phyloP scores from a whole-genome alignment of 2,888 invertebrate genomes.

The Drosophila differens region DNA sequence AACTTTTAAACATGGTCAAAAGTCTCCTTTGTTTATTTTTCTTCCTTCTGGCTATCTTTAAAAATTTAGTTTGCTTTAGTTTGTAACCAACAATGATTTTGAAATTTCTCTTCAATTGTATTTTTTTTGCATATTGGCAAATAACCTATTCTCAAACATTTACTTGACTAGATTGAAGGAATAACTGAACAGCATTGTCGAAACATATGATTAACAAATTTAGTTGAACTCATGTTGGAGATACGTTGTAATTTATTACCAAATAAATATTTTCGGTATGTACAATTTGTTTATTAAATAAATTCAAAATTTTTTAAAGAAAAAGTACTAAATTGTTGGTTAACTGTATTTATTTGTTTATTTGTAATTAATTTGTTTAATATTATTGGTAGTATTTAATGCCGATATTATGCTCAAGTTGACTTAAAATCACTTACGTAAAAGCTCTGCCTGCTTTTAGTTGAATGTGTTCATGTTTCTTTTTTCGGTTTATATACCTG shows the following conservation, averaged over 20 bases:
- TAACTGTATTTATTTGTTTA: slow-evolving; percentile 11
- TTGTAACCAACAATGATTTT: slow-evolving; percentile 23
- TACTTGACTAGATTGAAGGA: slow-evolving; percentile 13
- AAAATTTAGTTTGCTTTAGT: slow-evolving; percentile 19
- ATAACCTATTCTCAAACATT: slow-evolving; percentile 32
- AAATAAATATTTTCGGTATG: slow-evolving; percentile 24
- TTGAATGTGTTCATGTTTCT: slow-evolving; percentile 4
- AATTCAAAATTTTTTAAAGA: not conserved
- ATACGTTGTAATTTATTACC: slow-evolving; percentile 14
- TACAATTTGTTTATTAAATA: slow-evolving; percentile 30
- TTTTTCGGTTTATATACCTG: slow-evolving; percentile 38
- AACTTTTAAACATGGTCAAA: slow-evolving; percentile 45
- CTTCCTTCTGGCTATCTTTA: slow-evolving; percentile 15
- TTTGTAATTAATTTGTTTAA: slow-evolving; percentile 2
- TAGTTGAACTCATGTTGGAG: slow-evolving; percentile 39
- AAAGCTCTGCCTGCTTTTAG: slow-evolving; percentile 58
- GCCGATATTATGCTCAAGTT: slow-evolving; percentile 46
- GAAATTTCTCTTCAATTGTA: slow-evolving; percentile 1
- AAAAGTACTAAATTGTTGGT: slow-evolving; percentile 5
- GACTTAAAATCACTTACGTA: slow-evolving; percentile 62
- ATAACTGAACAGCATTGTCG: slow-evolving; percentile 41
- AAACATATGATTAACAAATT: slow-evolving; percentile 24
- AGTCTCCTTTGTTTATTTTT: slow-evolving; percentile 13
- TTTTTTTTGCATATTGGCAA: slow-evolving; percentile 53
- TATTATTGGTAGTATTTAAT: slow-evolving; percentile 38